Base-by-base conservation (phyloP, 2,113 vertebrate species). In the Cyprinodon variegatus region DNA sequence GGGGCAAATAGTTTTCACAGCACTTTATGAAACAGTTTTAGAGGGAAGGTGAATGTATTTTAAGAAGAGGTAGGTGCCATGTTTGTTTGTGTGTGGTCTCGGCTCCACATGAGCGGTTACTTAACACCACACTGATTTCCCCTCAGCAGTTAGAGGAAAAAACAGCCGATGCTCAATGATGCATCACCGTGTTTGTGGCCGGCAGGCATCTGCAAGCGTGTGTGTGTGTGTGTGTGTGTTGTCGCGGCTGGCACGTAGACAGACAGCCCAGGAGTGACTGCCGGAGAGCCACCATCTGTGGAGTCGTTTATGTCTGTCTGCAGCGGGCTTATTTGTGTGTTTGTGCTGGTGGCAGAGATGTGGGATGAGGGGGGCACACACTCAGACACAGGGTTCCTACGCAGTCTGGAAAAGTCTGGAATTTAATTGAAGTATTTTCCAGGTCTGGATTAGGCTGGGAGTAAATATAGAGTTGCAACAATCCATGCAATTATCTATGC, bases 231-330 rank as follows among this genome's bases (percentile, higher is more conserved):
- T 81, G 61, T 74, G 74, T 76, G 71, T 43, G 59, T 65, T 80
- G 61, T 74, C 46, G 68, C 77, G 57, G 70, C 86, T 90, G 87
- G 87, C 88, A 89, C 72, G 53, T 72, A 85, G 84, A 92, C 90
- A 90, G 81, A 79, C 85, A 86, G 88, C 83, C 71, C 77, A 87
- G 85, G 76, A 89, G 82, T 87, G 88, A 89, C 87, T 85, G 83
- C 82, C n/a, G 80, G 82, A 90, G 90, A 86, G 90, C 88, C 89
- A 91, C 89, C 89, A 91, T 92, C 87, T 93, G 89, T 89, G 87
- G 77, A 85, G 85, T 87, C 81, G 73, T 90, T 72, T 86, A 75
- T 83, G 88, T 89, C 84, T 90, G 85, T 84, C 68, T 90, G 88
- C 81, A 67, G 70, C 1, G 53, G 38, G 81, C 61, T 81, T 79